Conservation (phyloP, 1,140 invertebrate species). For the fruit fly (Drosophila melanogaster) region Release_6_plus_ISO1_MT NC_004354.4:13726501-13727000, state of each 20-base stretch:
- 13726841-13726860: no score
- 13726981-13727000: background rate
- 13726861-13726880: no score
- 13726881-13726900: background rate
- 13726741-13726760: background rate
- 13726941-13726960: background rate
- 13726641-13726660: background rate
- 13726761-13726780: background rate
- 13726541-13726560: slow-evolving; percentile 56
- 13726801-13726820: no score
- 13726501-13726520: slow-evolving; percentile 42
- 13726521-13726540: slow-evolving; percentile 54
- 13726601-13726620: slow-evolving; percentile 60
- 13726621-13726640: slow-evolving; percentile 17
- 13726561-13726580: slow-evolving; percentile 76
- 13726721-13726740: background rate
- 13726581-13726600: slow-evolving; percentile 74
- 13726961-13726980: background rate
- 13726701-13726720: background rate
- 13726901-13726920: background rate
- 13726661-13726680: background rate
- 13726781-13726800: background rate
- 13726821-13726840: no score
- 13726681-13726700: slow-evolving; percentile 4
- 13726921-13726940: no score